Percentiles rank a stretch among this genome's conserved stretches.
Evolutionary conservation across 2,888 invertebrate genomes (phyloP).

Genomic region (Heliothis peltigera): DNA sequence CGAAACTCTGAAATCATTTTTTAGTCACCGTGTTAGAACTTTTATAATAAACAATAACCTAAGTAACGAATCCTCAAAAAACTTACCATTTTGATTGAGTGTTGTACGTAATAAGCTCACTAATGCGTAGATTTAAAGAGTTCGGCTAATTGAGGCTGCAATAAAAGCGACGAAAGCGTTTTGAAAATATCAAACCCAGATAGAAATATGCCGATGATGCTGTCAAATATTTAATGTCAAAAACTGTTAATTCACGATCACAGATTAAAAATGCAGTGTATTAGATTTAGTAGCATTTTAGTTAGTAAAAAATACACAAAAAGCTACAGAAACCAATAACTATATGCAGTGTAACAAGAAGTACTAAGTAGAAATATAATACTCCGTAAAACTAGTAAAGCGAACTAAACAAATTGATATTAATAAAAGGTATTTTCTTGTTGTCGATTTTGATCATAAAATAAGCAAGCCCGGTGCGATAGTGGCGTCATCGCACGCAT

Average conservation of each 20-base stretch:
- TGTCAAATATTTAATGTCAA: constrained; percentile 56
- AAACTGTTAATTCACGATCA: constrained; percentile 65
- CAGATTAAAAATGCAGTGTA: constrained; percentile 28
- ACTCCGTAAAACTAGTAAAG: too few species aligned
- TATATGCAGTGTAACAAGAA: too few species aligned
- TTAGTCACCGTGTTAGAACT: constrained; percentile 20
- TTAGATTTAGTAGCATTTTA: neutral
- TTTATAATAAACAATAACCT: constrained; percentile 19
- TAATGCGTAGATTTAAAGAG: constrained; percentile 4
- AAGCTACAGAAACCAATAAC: too few species aligned
- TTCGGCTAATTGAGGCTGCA: neutral
- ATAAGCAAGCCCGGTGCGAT: neutral
- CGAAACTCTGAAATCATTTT: constrained; percentile 90
- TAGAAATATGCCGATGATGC: constrained; percentile 33
- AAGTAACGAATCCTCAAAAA: neutral
- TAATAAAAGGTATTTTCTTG: too few species aligned
- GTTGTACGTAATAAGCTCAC: constrained; percentile 1
- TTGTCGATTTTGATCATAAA: too few species aligned
- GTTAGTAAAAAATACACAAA: neutral
- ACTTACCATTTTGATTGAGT: constrained; percentile 61
- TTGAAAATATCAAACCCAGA: constrained; percentile 19
- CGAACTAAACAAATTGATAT: too few species aligned
- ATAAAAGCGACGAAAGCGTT: constrained; percentile 4
- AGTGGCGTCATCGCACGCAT: neutral
- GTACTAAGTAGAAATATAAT: too few species aligned